Evolutionary conservation across 2,113 vertebrate genomes (phyloP).

Genomic region (Agelaius tricolor): DNA sequence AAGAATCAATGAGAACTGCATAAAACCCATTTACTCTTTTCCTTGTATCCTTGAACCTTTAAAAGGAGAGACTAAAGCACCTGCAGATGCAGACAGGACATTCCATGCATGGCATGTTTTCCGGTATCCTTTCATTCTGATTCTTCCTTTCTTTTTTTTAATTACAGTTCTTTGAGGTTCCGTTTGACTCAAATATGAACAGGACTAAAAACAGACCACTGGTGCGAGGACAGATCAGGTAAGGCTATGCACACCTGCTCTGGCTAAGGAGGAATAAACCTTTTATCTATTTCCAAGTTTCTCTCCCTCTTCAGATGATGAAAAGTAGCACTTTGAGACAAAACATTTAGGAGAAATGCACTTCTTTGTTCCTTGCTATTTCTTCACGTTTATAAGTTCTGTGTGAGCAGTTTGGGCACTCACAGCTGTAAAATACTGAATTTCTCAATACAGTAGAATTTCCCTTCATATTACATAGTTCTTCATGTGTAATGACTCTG

Average conservation of each 20-base stretch:
- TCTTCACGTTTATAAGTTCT: background rate
- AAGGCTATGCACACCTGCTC: conserved; percentile 51
- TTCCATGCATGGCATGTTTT: conserved; percentile 11
- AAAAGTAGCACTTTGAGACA: background rate
- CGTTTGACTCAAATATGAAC: conserved; percentile 99
- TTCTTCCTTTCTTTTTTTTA: conserved; percentile 26
- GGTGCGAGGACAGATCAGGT: conserved; percentile 98
- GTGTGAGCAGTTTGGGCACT: background rate
- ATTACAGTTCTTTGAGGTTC: conserved; percentile 96
- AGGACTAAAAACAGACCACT: conserved; percentile 97
- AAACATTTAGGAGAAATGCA: background rate
- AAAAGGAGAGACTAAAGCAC: conserved; percentile 18
- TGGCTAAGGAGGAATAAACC: background rate
- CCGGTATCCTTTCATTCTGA: conserved; percentile 32
- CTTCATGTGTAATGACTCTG: rapidly evolving
- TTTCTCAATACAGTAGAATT: background rate
- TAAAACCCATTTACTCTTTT: conserved; percentile 6
- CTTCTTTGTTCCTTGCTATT: background rate
- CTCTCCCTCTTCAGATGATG: background rate
- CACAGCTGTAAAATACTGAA: background rate
- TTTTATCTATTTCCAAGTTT: conserved; percentile 1
- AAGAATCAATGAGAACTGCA: conserved; percentile 5
- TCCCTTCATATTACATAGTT: background rate
- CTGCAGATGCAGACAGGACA: background rate
- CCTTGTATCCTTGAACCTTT: background rate